Conservation (phyloP, 1,140 invertebrate species). For the Cylas formicarius region DNA sequence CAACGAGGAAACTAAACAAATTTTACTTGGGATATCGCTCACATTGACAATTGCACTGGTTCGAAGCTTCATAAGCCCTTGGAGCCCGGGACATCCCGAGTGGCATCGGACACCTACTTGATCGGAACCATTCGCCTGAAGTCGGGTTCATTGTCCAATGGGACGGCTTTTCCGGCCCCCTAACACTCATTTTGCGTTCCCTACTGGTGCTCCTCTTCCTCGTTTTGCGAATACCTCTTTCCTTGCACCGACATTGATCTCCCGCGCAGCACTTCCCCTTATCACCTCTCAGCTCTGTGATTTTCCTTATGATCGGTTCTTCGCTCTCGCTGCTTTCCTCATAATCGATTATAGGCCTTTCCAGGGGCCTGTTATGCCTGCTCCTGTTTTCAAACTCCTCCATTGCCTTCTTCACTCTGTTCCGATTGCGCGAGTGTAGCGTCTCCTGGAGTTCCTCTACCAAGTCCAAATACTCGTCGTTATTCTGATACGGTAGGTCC, state of each 20-base stretch:
- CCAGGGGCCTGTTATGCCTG: constrained; percentile 35
- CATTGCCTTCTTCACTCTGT: constrained; percentile 34
- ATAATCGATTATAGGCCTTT: constrained; percentile 35
- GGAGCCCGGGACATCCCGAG: too few species aligned
- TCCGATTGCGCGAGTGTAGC: constrained; percentile 27
- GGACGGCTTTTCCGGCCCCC: constrained; percentile 6
- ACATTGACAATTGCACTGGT: too few species aligned
- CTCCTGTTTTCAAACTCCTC: constrained; percentile 36
- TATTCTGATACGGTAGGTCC: constrained; percentile 37
- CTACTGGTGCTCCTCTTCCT: constrained; percentile 17
- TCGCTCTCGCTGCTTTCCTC: constrained; percentile 28
- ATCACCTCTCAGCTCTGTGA: constrained; percentile 17
- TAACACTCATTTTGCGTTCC: constrained; percentile 12
- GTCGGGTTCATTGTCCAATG: constrained; percentile 34
- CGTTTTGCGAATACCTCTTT: neutral
- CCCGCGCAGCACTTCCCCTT: constrained; percentile 15
- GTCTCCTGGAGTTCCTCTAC: constrained; percentile 36
- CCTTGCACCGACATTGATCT: constrained; percentile 12
- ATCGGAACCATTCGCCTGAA: constrained; percentile 35
- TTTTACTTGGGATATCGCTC: too few species aligned
- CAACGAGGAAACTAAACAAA: too few species aligned
- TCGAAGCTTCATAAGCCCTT: too few species aligned
- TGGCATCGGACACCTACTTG: too few species aligned
- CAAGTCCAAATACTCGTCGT: constrained; percentile 35
- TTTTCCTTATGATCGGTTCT: constrained; percentile 22